Conservation (phyloP, 2,888 invertebrate genomes). For the Parelbella ahira region DNA sequence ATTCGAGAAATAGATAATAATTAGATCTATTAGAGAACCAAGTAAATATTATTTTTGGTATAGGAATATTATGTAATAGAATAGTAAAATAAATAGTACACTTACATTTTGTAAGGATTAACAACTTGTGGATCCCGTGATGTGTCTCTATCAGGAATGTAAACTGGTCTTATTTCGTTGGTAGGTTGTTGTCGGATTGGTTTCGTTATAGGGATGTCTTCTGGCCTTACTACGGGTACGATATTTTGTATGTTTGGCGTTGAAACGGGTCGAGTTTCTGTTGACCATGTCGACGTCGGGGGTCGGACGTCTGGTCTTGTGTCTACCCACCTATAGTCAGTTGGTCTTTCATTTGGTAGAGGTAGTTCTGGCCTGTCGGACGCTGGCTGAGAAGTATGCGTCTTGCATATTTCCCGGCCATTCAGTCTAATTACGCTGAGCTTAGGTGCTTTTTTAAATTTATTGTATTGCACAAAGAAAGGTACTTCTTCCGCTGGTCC, state of each 20-base stretch:
- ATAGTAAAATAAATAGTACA: no score
- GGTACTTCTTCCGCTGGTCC: slow-evolving; percentile 77
- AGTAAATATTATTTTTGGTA: no score
- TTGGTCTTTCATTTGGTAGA: slow-evolving; percentile 19
- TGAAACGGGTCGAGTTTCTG: slow-evolving; percentile 2
- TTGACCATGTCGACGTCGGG: slow-evolving; percentile 3
- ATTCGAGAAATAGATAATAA: no score
- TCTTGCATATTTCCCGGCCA: slow-evolving; percentile 80
- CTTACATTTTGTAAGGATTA: slow-evolving; percentile 61
- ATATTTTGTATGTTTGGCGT: slow-evolving; percentile 26
- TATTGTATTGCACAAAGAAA: slow-evolving; percentile 82
- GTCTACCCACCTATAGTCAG: no score
- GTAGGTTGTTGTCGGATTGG: slow-evolving; percentile 48
- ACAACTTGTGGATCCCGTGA: slow-evolving; percentile 41
- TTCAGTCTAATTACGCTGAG: slow-evolving; percentile 76
- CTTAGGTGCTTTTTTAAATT: slow-evolving; percentile 66
- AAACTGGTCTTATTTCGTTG: slow-evolving; percentile 49
- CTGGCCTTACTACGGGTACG: slow-evolving; percentile 40
- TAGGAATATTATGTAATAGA: no score
- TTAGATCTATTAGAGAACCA: no score
- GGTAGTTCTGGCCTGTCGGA: no score
- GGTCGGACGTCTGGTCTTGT: slow-evolving; percentile 26
- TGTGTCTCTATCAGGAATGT: slow-evolving; percentile 52
- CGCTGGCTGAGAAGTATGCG: slow-evolving; percentile 51
- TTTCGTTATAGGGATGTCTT: slow-evolving; percentile 45